phyloP scores from a whole-genome alignment of 1,140 invertebrate genomes.

The Arion vulgaris region DNA sequence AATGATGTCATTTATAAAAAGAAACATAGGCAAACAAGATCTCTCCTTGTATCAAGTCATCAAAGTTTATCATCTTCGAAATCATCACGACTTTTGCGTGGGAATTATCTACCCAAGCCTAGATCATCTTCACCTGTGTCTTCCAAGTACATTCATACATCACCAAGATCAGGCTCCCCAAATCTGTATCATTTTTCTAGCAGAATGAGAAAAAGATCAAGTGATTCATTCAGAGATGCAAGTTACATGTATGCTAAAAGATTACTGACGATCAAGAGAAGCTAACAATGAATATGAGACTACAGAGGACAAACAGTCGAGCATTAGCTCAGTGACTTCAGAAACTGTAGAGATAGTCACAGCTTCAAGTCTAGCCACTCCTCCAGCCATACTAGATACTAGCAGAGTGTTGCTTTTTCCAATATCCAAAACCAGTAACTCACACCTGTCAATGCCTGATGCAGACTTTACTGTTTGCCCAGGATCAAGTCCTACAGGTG shows the following conservation, averaged over 20 bases:
- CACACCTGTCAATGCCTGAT: not conserved
- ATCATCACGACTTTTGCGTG: not conserved
- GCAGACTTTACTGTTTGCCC: not conserved
- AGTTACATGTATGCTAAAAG: constrained; percentile 23
- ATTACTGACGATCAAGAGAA: constrained; percentile 20
- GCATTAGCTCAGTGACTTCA: constrained; percentile 33
- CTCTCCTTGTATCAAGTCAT: not conserved
- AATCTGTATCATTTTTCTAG: not conserved
- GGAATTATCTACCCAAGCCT: not conserved
- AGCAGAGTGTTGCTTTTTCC: not conserved
- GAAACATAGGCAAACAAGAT: not conserved
- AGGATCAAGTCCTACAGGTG: not conserved
- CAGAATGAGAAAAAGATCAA: constrained; percentile 7
- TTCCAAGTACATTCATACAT: not conserved
- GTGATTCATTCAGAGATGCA: constrained; percentile 12
- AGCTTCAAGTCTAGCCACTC: not conserved
- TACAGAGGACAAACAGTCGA: not conserved
- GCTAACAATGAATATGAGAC: not conserved
- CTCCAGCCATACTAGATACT: not conserved
- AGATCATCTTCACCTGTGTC: not conserved
- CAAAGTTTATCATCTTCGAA: not conserved
- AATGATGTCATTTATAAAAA: constrained; percentile 17
- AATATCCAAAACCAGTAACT: not conserved
- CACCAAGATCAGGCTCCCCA: not conserved
- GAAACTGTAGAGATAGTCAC: constrained; percentile 35